Percentiles rank a stretch among this genome's conserved stretches.
Conservation (phyloP, 92 coral and sea anemone species). For the Porites cylindrica region DNA sequence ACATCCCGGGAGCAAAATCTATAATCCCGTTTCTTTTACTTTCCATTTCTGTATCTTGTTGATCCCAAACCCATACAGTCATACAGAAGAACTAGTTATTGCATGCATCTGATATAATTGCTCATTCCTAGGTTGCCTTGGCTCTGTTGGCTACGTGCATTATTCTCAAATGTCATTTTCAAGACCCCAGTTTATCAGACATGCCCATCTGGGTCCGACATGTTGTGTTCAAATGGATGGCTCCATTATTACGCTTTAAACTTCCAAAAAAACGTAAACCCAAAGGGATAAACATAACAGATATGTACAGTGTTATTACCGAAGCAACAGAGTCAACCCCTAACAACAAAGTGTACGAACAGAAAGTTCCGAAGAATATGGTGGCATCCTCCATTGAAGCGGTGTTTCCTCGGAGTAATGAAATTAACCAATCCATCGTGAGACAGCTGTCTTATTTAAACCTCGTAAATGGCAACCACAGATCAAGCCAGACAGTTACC, state of each 20-base stretch:
- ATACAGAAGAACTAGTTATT: no score
- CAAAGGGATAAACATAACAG: no score
- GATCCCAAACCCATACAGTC: no score
- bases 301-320: neutral
- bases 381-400: neutral
- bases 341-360: neutral
- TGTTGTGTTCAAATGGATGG: slow-evolving; percentile 78
- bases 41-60: no score
- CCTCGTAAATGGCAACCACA: slow-evolving; percentile 45
- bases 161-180: slow-evolving; percentile 81
- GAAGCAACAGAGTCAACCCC: neutral
- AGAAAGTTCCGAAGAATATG: neutral
- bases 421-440: slow-evolving; percentile 10
- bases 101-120: no score
- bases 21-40: no score
- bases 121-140: slow-evolving; percentile 71
- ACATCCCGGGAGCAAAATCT: neutral
- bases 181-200: slow-evolving; percentile 77
- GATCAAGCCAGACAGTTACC: neutral
- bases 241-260: slow-evolving; percentile 61
- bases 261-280: slow-evolving; percentile 27
- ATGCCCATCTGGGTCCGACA: slow-evolving; percentile 88
- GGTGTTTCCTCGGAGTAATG: neutral
- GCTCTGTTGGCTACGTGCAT: slow-evolving; percentile 87
- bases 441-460: slow-evolving; percentile 45